Base-by-base conservation (phyloP, 2,888 invertebrate genomes). In the Macroteleia sp. region DNA sequence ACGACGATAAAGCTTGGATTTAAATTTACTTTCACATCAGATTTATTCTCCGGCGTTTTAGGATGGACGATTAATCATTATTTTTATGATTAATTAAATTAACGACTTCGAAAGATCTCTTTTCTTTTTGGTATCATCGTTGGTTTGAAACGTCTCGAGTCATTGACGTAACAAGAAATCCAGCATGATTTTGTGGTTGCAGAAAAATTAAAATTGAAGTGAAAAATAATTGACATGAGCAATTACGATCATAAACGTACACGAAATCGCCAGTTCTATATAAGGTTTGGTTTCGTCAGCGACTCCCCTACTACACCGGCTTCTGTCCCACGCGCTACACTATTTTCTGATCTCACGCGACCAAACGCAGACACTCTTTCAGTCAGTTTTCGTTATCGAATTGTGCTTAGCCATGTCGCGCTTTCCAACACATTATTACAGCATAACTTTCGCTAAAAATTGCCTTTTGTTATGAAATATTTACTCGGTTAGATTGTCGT, bases 271-370 rank as follows among this genome's bases (percentile, higher is more conserved):
- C 87, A 86, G 85, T 80, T 79, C 88, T 88, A 88, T 88, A 90
- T 89, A 89, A 87, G 90, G 89, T 77, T 64, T 81, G 84, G 78
- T 82, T 82, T 80, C 85, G 79, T 82, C 84, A 82, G 75, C 81
- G 83, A 64, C n/a, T n/a, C 82, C 80, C 83, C 82, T 70, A 81
- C 77, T 62, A 77, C 77, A 52, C 32, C 36, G 42, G 6, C 30
- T 19, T n/a, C n/a, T 71, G 73, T 82, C 83, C 85, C 84, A 82
- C 85, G 85, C 86, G 82, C 64, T 57, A 62, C 75, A 82, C 86
- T 86, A 82, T 85, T 75, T 75, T 85, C 83, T 74, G 79, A 85
- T 85, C 82, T 76, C 80, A 46, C 80, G 79, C 77, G 81, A 77
- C 81, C 80, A 77, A 79, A 79, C 74, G 80, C 54, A 77, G 64